Evolutionary conservation across 2,113 vertebrate species (phyloP).

Genomic region (Oxyura jamaicensis): DNA sequence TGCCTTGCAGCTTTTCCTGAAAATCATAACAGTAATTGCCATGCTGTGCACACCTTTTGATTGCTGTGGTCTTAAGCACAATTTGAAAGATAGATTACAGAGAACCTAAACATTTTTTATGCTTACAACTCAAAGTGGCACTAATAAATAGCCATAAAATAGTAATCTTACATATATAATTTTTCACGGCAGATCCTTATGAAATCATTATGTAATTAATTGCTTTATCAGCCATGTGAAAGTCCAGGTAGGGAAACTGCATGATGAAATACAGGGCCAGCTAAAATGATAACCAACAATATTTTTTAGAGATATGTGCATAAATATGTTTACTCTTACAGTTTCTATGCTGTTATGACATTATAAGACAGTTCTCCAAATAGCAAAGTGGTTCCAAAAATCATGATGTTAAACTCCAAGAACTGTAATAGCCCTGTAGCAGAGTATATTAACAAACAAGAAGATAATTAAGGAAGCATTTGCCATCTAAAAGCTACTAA

Average conservation of each 20-base stretch:
- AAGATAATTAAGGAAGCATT: not conserved
- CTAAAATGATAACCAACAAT: not conserved
- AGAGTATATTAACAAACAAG: not conserved
- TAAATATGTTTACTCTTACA: not conserved
- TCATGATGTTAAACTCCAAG: not conserved
- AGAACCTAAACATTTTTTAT: slow-evolving; percentile 24
- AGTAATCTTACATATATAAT: not conserved
- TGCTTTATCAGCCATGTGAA: not conserved
- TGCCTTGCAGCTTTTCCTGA: not conserved
- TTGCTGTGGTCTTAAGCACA: slow-evolving; percentile 3
- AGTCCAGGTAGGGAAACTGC: not conserved
- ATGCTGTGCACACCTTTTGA: not conserved
- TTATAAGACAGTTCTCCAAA: not conserved
- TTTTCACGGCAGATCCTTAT: slow-evolving; percentile 28
- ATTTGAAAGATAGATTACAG: slow-evolving; percentile 41
- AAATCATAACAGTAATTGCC: not conserved
- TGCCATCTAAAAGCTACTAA: not conserved
- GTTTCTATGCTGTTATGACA: not conserved
- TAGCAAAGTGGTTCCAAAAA: not conserved
- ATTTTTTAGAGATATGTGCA: not conserved
- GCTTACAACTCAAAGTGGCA: slow-evolving; percentile 1
- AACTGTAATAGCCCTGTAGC: not conserved
- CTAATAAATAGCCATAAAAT: slow-evolving; percentile 41
- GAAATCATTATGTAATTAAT: slow-evolving; percentile 40
- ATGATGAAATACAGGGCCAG: not conserved